Percentiles rank a stretch among this genome's conserved stretches.
Conservation (phyloP, 2,797 vertebrate genomes). For the Scolopax bukidnonensis region DNA sequence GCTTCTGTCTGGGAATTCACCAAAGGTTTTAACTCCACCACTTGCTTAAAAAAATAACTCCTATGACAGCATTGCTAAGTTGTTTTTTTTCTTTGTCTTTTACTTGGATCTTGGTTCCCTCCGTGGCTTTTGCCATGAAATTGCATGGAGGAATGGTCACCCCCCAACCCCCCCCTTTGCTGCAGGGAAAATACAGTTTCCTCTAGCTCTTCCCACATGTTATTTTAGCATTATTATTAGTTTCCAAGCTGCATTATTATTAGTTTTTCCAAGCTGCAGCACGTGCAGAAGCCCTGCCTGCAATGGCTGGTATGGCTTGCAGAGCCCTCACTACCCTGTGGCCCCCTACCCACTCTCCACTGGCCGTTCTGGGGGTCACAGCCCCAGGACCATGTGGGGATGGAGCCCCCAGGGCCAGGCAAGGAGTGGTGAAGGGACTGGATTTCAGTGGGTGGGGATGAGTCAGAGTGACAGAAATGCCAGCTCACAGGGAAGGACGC, state of each 20-base stretch:
- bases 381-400: background rate
- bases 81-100: background rate
- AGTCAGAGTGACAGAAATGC: background rate
- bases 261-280: background rate
- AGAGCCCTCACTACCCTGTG: background rate
- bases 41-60: background rate
- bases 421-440: background rate
- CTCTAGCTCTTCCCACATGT: background rate
- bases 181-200: background rate
- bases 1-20: background rate
- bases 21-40: background rate
- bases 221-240: background rate
- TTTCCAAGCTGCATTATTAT: background rate
- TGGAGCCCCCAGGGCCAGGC: fast-evolving
- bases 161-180: background rate
- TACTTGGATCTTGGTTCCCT: background rate
- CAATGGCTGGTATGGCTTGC: background rate
- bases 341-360: background rate
- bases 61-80: fast-evolving
- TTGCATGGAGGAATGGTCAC: background rate
- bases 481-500: background rate
- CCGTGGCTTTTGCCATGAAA: background rate
- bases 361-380: background rate
- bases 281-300: background rate
- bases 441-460: background rate